Conservation (phyloP, 2,888 invertebrate genomes). For the Pyrrhia umbra region DNA sequence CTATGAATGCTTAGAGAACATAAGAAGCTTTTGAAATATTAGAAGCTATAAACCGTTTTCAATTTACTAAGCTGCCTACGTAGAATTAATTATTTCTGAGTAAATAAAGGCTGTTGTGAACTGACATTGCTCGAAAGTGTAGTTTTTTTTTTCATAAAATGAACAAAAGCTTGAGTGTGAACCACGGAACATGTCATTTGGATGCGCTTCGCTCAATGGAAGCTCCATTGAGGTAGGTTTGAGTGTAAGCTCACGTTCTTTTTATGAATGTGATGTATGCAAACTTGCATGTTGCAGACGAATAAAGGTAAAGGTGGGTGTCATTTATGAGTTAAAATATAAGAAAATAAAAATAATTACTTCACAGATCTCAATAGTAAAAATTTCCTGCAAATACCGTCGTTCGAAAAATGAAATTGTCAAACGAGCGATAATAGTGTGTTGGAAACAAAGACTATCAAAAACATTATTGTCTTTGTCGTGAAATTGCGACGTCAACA, state of each 20-base stretch:
- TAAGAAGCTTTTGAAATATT: not conserved
- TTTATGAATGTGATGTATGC: slow-evolving; percentile 22
- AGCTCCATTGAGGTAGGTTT: slow-evolving; percentile 58
- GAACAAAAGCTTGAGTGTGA: slow-evolving; percentile 33
- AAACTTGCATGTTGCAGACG: not conserved
- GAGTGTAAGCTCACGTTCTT: slow-evolving; percentile 38
- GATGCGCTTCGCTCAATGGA: slow-evolving; percentile 50
- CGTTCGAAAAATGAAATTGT: slow-evolving; percentile 21
- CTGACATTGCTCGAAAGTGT: not conserved
- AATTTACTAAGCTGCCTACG: too few species aligned
- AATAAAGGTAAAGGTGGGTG: not conserved
- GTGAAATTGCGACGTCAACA: slow-evolving; percentile 49
- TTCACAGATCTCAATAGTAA: not conserved
- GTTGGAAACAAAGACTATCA: slow-evolving; percentile 40
- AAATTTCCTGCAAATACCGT: not conserved
- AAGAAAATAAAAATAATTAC: not conserved
- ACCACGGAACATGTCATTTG: slow-evolving; percentile 38
- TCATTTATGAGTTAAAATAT: slow-evolving; percentile 4
- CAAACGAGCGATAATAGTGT: slow-evolving; percentile 13
- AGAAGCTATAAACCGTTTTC: slow-evolving; percentile 1
- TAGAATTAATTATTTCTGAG: not conserved
- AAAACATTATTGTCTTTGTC: slow-evolving; percentile 28
- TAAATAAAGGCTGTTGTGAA: not conserved
- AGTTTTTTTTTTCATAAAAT: slow-evolving; percentile 17
- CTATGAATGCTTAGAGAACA: not conserved